phyloP scores from a whole-genome alignment of 2,113 vertebrate species.

The Thomomys bottae region DNA sequence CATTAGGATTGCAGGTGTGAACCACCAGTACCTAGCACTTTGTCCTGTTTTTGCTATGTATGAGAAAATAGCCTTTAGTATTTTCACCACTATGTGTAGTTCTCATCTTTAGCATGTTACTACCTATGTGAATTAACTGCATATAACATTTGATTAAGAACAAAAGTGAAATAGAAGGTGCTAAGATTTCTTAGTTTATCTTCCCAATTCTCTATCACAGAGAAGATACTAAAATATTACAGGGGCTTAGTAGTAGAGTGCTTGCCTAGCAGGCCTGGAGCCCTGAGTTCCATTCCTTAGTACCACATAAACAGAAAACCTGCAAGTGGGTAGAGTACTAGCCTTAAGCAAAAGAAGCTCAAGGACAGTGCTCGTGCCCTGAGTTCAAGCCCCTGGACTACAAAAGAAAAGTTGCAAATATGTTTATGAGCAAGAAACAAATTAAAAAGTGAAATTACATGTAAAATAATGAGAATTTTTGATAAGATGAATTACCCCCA shows the following conservation, averaged over 20 bases:
- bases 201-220: conserved; percentile 17
- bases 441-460: not conserved
- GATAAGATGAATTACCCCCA: conserved; percentile 3
- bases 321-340: too few relatives aligned
- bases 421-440: conserved; percentile 42
- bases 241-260: too few relatives aligned
- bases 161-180: conserved; percentile 26
- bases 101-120: conserved; percentile 6
- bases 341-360: too few relatives aligned
- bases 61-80: not conserved
- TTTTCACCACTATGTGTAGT: not conserved
- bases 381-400: too few relatives aligned
- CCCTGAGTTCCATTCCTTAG: too few relatives aligned
- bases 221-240: conserved; percentile 18
- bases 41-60: not conserved
- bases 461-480: conserved; percentile 44
- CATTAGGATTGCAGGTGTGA: too few relatives aligned
- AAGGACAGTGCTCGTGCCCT: too few relatives aligned
- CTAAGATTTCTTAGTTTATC: conserved; percentile 21
- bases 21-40: not conserved
- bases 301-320: too few relatives aligned
- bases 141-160: not conserved
- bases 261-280: too few relatives aligned
- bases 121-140: not conserved
- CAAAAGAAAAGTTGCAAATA: too few relatives aligned